Base-by-base conservation (phyloP, 2,797 vertebrate genomes). In the Rhyacichthys aspro region DNA sequence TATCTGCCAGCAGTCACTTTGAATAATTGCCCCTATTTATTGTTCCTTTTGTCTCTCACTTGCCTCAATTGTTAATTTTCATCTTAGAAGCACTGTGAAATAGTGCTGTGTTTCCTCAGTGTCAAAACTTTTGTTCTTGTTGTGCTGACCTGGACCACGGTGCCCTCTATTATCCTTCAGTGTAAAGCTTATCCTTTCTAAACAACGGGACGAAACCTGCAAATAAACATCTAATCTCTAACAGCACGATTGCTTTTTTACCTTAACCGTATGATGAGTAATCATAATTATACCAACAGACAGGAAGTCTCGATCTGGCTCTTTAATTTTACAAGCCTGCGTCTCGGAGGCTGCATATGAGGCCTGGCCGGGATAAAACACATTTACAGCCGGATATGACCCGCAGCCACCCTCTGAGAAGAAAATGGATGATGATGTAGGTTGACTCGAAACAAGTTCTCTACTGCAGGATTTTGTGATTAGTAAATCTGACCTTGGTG, bases 301-400 rank as follows among this genome's bases (percentile, higher is more conserved):
- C 80, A 71, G 58, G 64, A 76, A 72, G 75, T 79, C 75, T 73
- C 48, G 15, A 53, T 61, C 53, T 66, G 66, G 38, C 70, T 67
- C 46, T 53, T 50, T 59, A 72, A 78, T 74, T 48, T 37, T 66
- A 46, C 55, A 45, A 39, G 65, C 56, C 59, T 45, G 71, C 68
- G 49, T 72, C 38, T 17, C 53, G 52, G 43, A 68, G 56, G 54
- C 49, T 61, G 43, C 47, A 55, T 41, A 49, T 41, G 56, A 82
- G 73, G 62, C 64, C 77, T 79, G 74, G 71, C 19, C 53, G 38
- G 66, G 62, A 55, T 59, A 81, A 52, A 84, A 76, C 59, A 69
- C 58, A 69, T 74, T 86, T 82, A 70, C 56, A 41, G 50, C 59
- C 71, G 50, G 76, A 77, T 64, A 19, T 67, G 62, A 71, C 58